These are phyloP conservation scores for Augochlorella aurata DNA, from an alignment of 2,888 invertebrate species.

Conservation along the genomic window DNA sequence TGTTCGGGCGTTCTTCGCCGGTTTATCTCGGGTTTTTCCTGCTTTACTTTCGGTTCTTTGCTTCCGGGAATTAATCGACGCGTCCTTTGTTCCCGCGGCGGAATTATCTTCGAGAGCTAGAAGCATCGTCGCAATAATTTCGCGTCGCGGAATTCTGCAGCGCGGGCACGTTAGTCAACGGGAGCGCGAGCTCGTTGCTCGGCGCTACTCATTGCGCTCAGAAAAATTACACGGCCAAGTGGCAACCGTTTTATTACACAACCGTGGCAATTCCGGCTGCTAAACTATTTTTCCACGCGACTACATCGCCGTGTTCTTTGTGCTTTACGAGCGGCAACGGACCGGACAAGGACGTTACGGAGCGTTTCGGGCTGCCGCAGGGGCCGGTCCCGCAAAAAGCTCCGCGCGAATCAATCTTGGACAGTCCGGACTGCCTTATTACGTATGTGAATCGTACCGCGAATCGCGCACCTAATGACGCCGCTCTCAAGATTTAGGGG, in stretches of 20 bases:
- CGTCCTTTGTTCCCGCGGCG: neutral
- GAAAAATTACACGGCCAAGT: conserved; percentile 61
- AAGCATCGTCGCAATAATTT: conserved; percentile 47
- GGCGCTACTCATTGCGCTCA: conserved; percentile 31
- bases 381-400: conserved; percentile 7
- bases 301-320: conserved; percentile 28
- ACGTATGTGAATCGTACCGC: too few relatives aligned
- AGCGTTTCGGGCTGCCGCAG: conserved; percentile 34
- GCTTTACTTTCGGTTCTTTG: neutral
- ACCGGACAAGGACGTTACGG: conserved; percentile 29
- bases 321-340: conserved; percentile 43
- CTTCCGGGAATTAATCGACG: neutral
- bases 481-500: too few relatives aligned
- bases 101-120: conserved; percentile 9
- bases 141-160: conserved; percentile 27
- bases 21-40: neutral
- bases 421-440: too few relatives aligned
- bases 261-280: conserved; percentile 47
- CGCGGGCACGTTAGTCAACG: conserved; percentile 43
- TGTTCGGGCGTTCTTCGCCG: too few relatives aligned
- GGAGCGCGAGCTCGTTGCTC: conserved; percentile 28
- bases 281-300: conserved; percentile 50
- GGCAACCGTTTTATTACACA: conserved; percentile 61
- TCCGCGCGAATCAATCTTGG: too few relatives aligned
- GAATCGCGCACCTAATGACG: too few relatives aligned